phyloP scores from a whole-genome alignment of 2,797 vertebrate species.

The Masticophis lateralis region DNA sequence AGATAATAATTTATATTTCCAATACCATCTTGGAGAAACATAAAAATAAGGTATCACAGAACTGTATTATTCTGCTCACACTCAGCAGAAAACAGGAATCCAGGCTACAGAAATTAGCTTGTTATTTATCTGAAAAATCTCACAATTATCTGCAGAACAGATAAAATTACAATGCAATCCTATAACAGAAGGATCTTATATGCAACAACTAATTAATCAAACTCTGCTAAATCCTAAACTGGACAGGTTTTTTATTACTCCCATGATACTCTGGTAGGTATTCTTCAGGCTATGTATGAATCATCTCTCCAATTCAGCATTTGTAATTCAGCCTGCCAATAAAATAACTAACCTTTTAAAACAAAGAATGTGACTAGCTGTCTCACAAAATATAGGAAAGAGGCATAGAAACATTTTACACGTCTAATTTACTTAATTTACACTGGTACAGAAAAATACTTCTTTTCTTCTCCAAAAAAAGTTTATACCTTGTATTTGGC shows the following conservation, averaged over 20 bases:
- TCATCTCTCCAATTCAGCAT: neutral
- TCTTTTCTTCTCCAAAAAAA: conserved; percentile 41
- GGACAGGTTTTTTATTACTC: neutral
- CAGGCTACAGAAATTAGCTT: conserved; percentile 27
- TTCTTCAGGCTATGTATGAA: neutral
- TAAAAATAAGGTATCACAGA: conserved; percentile 30
- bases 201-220: neutral
- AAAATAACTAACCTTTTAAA: neutral
- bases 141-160: conserved; percentile 33
- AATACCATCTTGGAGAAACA: conserved; percentile 42
- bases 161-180: conserved; percentile 40
- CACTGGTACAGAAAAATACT: conserved; percentile 28
- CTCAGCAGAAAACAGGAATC: conserved; percentile 33
- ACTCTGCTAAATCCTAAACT: conserved; percentile 8
- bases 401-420: neutral
- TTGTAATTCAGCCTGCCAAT: neutral
- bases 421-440: neutral
- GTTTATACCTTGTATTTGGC: conserved; percentile 40
- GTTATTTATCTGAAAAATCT: neutral
- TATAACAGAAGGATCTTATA: conserved; percentile 37
- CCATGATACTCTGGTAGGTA: neutral
- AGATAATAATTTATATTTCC: conserved; percentile 45
- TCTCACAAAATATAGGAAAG: neutral
- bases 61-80: conserved; percentile 36
- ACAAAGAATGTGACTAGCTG: neutral